phyloP scores from a whole-genome alignment of 2,113 vertebrate species.

The Otolemur garnettii region DNA sequence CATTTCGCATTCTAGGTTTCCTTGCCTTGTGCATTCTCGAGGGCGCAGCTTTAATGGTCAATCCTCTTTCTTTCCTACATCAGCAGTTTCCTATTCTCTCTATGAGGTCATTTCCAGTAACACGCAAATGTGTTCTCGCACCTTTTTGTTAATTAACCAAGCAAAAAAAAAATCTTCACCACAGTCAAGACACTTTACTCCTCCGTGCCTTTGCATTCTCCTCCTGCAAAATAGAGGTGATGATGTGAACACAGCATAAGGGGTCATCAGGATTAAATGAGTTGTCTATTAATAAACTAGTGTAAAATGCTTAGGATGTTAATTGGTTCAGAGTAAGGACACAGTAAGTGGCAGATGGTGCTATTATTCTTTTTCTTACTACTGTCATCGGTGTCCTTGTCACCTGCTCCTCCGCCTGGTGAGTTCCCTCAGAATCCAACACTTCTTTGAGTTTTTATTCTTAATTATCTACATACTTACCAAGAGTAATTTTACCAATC shows the following conservation, averaged over 20 bases:
- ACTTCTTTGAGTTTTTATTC: background rate
- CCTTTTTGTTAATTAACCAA: background rate
- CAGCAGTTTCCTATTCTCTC: background rate
- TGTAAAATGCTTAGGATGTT: background rate
- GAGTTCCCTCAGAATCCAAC: background rate
- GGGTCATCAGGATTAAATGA: background rate
- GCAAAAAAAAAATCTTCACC: background rate
- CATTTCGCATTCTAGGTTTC: background rate
- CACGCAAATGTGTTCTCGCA: background rate
- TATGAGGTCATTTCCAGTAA: background rate
- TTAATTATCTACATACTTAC: background rate
- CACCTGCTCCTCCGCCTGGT: background rate
- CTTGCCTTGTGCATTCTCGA: background rate
- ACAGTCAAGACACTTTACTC: background rate
- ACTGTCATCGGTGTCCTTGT: background rate
- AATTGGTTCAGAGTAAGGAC: background rate
- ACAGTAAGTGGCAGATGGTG: background rate
- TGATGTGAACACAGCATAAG: background rate
- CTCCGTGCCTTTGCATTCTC: background rate
- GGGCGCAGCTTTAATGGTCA: background rate
- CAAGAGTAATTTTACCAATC: background rate
- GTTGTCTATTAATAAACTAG: background rate
- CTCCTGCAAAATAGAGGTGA: background rate
- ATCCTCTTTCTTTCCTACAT: background rate
- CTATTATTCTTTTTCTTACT: background rate